Evolutionary conservation across 2,797 vertebrate species (phyloP), one percentile per base, ranked within the genome.

Genomic region (Lepilemur septentrionalis): DNA sequence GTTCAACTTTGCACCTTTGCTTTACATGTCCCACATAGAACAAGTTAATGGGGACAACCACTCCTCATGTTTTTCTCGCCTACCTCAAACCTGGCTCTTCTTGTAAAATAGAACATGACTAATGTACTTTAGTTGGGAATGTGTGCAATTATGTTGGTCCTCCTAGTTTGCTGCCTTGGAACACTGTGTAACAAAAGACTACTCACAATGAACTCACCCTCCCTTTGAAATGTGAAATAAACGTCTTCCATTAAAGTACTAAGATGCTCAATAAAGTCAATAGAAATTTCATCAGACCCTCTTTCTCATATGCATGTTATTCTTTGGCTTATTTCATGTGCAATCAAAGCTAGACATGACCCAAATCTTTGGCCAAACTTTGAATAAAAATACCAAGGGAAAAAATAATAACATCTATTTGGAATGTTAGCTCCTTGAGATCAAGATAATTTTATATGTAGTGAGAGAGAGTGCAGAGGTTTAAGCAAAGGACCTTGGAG

Each of bases 211-310:
- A 93, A 78, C 9, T 9, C 8, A 1, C 12, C 17, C 17, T 96
- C 67, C 41, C 52, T 93, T 91, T 85, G 52, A 94, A 93, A 93
- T 57, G 46, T 23, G 57, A 82, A 92, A 48, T 94, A 65, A 95
- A 86, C 10, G 28, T 73, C 65, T 93, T 55, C 50, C 28, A 20
- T 65, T 91, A 72, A 86, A 89, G 15, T 79, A 20, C 32, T 91
- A 52, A 95, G 41, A 23, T 41, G 10, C 32, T 92, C 52, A 75
- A 43, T 41, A 30, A 81, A 81, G 11, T 82, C 43, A 85, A 14
- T 35, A 88, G n/a, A 41, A 83, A 80, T 78, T 90, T 95, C 46
- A 76, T 28, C n/a, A 41, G 12, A 78, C 22, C 85, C 35, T 82
- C 30, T 91, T 93, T 46, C 50, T 9, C 89, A 90, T 81, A 25